These are phyloP conservation scores for Campodea augens DNA, from an alignment of 1,140 invertebrate species.

Conservation along the genomic window DNA sequence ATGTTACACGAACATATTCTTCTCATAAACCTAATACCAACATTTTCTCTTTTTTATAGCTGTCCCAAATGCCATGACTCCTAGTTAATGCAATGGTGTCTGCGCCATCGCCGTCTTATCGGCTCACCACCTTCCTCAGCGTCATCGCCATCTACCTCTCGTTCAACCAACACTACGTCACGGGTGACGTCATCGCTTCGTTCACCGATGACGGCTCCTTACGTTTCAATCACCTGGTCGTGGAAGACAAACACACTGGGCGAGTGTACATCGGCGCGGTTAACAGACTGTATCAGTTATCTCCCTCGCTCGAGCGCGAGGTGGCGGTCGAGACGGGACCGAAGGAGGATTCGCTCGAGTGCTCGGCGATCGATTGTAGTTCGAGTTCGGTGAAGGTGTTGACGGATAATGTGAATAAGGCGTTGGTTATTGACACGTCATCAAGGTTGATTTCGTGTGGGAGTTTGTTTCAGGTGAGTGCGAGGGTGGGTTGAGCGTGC, in stretches of 20 bases:
- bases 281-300: conserved; percentile 81
- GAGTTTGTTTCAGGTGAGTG: conserved; percentile 45
- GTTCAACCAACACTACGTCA: no score
- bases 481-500: no score
- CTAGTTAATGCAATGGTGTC: no score
- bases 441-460: conserved; percentile 83
- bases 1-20: no score
- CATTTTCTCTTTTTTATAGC: no score
- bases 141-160: no score
- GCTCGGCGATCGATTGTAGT: conserved; percentile 67
- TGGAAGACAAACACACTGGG: conserved; percentile 80
- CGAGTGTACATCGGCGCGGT: conserved; percentile 83
- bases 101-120: no score
- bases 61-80: no score
- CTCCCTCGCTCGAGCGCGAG: conserved; percentile 58
- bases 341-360: conserved; percentile 67
- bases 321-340: conserved; percentile 72
- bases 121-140: no score
- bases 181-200: conserved; percentile 38
- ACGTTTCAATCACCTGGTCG: conserved; percentile 65
- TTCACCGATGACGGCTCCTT: conserved; percentile 37
- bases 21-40: no score
- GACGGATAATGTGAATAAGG: conserved; percentile 89
- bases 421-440: conserved; percentile 77
- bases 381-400: conserved; percentile 41